Percentiles rank a stretch among this genome's conserved stretches.
phyloP scores from a whole-genome alignment of 2,888 invertebrate species.

The Drosophila niveifrons region DNA sequence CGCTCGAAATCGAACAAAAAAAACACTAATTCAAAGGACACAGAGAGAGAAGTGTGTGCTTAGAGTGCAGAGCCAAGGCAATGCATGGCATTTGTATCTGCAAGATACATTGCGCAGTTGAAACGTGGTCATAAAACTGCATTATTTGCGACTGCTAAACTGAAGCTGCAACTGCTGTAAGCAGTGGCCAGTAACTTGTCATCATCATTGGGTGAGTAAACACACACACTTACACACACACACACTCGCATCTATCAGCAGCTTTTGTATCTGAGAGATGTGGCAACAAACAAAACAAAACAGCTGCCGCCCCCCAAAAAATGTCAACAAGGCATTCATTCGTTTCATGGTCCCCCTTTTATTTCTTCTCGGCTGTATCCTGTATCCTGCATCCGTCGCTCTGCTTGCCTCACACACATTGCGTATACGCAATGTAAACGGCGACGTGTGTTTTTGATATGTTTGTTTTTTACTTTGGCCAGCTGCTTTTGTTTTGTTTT shows the following conservation, averaged over 20 bases:
- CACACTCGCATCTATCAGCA: slow-evolving; percentile 17
- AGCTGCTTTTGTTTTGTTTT: slow-evolving; percentile 12
- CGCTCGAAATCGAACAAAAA: background rate
- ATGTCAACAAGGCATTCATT: slow-evolving; percentile 15
- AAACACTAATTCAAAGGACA: slow-evolving; percentile 19
- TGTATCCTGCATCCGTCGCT: background rate
- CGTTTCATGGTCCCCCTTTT: background rate
- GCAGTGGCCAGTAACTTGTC: slow-evolving; percentile 43
- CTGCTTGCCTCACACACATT: slow-evolving; percentile 29
- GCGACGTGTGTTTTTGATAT: slow-evolving; percentile 2
- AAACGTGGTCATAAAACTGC: slow-evolving; percentile 34
- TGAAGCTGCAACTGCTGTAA: slow-evolving; percentile 7
- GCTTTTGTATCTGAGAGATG: slow-evolving; percentile 22
- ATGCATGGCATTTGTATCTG: slow-evolving; percentile 17
- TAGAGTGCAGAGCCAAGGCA: slow-evolving; percentile 13
- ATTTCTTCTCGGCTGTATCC: background rate
- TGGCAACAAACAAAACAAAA: slow-evolving; percentile 2
- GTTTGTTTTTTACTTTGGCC: slow-evolving; percentile 2
- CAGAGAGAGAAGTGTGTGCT: slow-evolving; percentile 31
- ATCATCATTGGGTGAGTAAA: slow-evolving; percentile 49
- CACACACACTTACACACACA: slow-evolving; percentile 15
- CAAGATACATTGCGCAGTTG: slow-evolving; percentile 37
- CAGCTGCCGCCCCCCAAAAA: slow-evolving; percentile 16
- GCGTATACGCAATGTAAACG: slow-evolving; percentile 66
- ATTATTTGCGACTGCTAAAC: slow-evolving; percentile 16